These are phyloP conservation scores for Pseudorhombus dupliciocellatus DNA, from an alignment of 2,113 vertebrate genomes.

Conservation along the genomic window DNA sequence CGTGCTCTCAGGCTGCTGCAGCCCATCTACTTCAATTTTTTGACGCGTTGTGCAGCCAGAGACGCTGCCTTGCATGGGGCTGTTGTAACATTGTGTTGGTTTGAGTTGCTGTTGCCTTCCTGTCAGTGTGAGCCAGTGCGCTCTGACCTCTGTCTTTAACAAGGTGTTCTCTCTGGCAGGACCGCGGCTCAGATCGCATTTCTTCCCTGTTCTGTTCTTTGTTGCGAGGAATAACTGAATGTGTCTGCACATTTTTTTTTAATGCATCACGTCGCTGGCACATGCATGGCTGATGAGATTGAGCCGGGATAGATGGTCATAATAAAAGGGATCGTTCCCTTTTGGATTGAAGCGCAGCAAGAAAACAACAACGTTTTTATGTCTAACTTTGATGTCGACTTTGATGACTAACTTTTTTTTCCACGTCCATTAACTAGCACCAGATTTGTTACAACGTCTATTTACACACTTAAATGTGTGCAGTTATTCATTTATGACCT, in stretches of 20 bases:
- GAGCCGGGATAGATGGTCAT: background rate
- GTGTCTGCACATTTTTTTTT: background rate
- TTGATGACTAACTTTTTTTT: too few relatives aligned
- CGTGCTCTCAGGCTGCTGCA: background rate
- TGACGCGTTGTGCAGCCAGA: conserved; percentile 1
- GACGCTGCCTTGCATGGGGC: background rate
- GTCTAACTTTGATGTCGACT: background rate
- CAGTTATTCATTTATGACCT: background rate
- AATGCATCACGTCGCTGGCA: background rate
- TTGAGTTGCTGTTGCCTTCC: conserved; percentile 11
- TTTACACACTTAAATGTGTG: background rate
- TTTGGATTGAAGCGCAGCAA: background rate
- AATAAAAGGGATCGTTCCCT: background rate
- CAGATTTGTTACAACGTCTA: background rate
- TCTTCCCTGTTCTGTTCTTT: background rate
- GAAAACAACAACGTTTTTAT: background rate
- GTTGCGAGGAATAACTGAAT: background rate
- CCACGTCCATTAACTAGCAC: background rate
- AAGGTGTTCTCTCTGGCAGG: background rate
- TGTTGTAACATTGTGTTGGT: background rate
- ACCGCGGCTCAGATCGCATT: background rate
- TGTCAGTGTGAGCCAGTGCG: conserved; percentile 14
- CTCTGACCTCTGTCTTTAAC: conserved; percentile 36
- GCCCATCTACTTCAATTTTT: conserved; percentile 1
- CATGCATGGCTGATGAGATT: background rate